phyloP scores from a whole-genome alignment of 2,888 invertebrate genomes.

The Atethmia centrago region DNA sequence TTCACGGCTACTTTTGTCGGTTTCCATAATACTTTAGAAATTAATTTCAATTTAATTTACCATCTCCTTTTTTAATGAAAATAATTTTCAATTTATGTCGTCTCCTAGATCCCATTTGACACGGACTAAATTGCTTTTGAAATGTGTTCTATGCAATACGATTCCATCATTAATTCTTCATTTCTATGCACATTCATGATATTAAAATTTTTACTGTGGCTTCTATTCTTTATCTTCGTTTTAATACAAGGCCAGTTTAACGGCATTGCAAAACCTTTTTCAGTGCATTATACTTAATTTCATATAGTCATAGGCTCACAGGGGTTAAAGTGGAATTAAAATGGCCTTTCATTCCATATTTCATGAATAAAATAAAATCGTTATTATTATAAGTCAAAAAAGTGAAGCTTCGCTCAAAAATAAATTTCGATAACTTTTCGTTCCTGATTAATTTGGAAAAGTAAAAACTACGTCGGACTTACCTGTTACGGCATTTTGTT shows the following conservation, averaged over 20 bases:
- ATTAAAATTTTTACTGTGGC: not conserved
- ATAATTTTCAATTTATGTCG: constrained; percentile 9
- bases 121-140: constrained; percentile 11
- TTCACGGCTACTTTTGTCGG: constrained; percentile 15
- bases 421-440: not conserved
- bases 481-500: constrained; percentile 49
- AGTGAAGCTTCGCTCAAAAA: not conserved
- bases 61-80: not conserved
- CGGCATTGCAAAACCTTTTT: not conserved
- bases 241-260: not conserved
- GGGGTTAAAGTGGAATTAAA: not conserved
- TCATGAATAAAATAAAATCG: not conserved
- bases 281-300: not conserved
- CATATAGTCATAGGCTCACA: not conserved
- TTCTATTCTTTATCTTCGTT: not conserved
- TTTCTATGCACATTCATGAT: not conserved
- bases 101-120: constrained; percentile 2
- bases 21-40: constrained; percentile 24
- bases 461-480: constrained; percentile 35
- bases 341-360: not conserved
- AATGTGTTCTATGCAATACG: not conserved
- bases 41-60: constrained; percentile 33
- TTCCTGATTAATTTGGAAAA: not conserved
- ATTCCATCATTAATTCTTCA: not conserved
- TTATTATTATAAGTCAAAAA: not conserved